Conservation (phyloP, 2,888 invertebrate species). For the Anthoptus insignis region DNA sequence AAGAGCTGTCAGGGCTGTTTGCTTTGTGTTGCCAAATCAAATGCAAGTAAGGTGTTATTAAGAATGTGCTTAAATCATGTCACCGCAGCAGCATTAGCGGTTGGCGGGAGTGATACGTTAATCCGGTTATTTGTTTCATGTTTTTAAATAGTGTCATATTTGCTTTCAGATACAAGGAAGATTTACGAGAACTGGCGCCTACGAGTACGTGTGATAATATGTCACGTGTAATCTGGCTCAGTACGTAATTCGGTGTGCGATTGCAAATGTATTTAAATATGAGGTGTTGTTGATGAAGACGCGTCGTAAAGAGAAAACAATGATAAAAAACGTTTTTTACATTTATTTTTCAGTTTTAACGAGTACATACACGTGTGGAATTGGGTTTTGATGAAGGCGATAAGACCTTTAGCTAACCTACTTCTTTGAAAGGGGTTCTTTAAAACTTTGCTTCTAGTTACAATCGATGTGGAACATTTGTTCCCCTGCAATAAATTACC, state of each 20-base stretch:
- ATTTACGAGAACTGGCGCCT: slow-evolving; percentile 83
- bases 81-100: slow-evolving; percentile 71
- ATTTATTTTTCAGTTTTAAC: neutral
- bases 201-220: slow-evolving; percentile 78
- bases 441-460: slow-evolving; percentile 73
- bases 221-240: slow-evolving; percentile 82
- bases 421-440: too few species aligned
- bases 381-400: too few species aligned
- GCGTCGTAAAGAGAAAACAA: slow-evolving; percentile 67
- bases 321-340: slow-evolving; percentile 46
- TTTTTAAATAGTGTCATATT: slow-evolving; percentile 86
- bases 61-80: slow-evolving; percentile 81
- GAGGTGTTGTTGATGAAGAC: slow-evolving; percentile 60
- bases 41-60: slow-evolving; percentile 69
- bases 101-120: slow-evolving; percentile 79
- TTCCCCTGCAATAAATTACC: slow-evolving; percentile 84
- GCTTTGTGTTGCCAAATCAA: slow-evolving; percentile 79
- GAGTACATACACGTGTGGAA: too few species aligned
- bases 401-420: too few species aligned
- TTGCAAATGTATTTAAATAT: slow-evolving; percentile 71
- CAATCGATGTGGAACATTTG: slow-evolving; percentile 76
- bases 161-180: slow-evolving; percentile 81
- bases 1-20: slow-evolving; percentile 74
- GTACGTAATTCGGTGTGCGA: slow-evolving; percentile 83
- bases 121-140: slow-evolving; percentile 84